phyloP scores from a whole-genome alignment of 2,113 vertebrate genomes.

The Tyrannus savana region DNA sequence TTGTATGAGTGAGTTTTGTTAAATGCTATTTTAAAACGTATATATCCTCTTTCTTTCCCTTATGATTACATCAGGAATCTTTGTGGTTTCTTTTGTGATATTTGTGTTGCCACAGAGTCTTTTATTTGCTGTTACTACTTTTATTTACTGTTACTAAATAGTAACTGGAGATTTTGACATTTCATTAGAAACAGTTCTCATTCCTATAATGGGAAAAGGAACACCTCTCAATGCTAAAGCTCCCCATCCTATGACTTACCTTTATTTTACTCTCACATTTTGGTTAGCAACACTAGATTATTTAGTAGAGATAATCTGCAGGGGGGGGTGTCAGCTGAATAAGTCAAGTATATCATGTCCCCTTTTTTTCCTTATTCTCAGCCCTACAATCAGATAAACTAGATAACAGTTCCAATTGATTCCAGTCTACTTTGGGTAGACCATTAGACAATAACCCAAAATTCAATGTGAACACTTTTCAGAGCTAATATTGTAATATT shows the following conservation, averaged over 20 bases:
- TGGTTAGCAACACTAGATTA: not conserved
- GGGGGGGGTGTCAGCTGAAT: not conserved
- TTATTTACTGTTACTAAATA: constrained; percentile 44
- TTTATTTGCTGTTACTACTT: constrained; percentile 50
- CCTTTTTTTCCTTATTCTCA: not conserved
- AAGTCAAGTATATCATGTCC: not conserved
- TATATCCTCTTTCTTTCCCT: not conserved
- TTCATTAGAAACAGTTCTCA: constrained; percentile 1
- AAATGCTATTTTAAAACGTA: not conserved
- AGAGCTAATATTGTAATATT: not conserved
- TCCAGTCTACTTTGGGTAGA: not conserved
- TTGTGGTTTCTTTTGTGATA: not conserved
- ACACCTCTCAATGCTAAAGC: not conserved
- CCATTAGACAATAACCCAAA: not conserved
- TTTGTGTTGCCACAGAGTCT: not conserved
- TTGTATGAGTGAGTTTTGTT: not conserved
- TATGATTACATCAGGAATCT: not conserved
- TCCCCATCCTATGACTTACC: not conserved
- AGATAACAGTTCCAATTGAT: not conserved
- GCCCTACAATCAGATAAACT: not conserved
- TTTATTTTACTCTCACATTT: not conserved
- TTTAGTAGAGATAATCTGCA: not conserved
- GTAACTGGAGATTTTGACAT: constrained; percentile 26
- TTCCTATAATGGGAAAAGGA: not conserved
- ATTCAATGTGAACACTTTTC: not conserved